Evolutionary conservation across 2,797 vertebrate species (phyloP), one percentile per base, ranked within the genome.

Genomic region (Oreonectes daqikongensis): DNA sequence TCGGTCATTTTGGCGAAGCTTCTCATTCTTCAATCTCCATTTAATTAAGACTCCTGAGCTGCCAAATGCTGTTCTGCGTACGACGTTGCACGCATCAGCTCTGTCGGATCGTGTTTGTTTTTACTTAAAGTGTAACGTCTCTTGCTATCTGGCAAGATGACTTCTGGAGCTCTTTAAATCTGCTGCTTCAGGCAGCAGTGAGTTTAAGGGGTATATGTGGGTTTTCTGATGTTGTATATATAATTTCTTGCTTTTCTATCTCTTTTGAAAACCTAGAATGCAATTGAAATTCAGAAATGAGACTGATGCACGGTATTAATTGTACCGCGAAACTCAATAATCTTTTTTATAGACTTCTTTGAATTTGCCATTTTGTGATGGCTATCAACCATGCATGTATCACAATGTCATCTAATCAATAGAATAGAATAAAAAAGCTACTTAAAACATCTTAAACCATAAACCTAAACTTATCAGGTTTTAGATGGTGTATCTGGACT

Each of bases 31-130:
- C 84, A 85, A 86, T 90, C 87, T 84, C 74, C 44, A 87, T 91
- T 90, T 88, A 92, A 91, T 92, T 88, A 91, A 91, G 86, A 85
- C 46, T 81, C 78, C 82, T 77, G 66, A 86, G 87, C 85, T 87
- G 86, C 89, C 87, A 90, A 88, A 89, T 87, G 86, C 82, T 68
- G 82, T 79, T 83, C 76, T 52, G 70, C 82, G 69, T 79, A 63
- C 53, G 67, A 8, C 38, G 84, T 82, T 73, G 80, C 81, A 81
- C 80, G 42, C 63, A 60, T 76, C 28, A 74, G 81, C 84, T 86
- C 83, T 64, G 79, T 83, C 75, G 73, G 82, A 81, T 89, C 83
- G 82, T 86, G 82, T 89, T 89, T 87, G 86, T 82, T 88, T 84
- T 89, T 82, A 87, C 81, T 88, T 83, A 85, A 67, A 24, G 70